Evolutionary conservation across 2,888 invertebrate genomes (phyloP), one percentile per base, ranked within the genome.

Genomic region (Synanthedon tipuliformis): DNA sequence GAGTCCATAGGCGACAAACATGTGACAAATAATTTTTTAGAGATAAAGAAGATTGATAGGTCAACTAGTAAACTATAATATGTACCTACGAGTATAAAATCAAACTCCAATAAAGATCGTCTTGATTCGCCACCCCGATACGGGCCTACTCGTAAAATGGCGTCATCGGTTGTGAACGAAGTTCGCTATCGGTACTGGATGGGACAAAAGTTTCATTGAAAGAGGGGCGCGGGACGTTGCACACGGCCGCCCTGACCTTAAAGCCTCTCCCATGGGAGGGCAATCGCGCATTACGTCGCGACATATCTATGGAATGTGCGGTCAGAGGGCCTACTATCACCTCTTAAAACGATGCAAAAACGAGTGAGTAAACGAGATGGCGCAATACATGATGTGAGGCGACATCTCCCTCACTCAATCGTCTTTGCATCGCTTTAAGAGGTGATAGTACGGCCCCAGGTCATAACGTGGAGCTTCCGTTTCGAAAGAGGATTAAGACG

Each of bases 181-280:
- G 58, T 57, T 52, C 50, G 66, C 62, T 66, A 67, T 72, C 71
- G 73, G 61, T 70, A 71, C 71, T 45, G 70, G 72, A 61, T 70
- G 71, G 71, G 68, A 63, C 64, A 69, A 73, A 73, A 73, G 74
- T 74, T 73, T 69, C 64, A 64, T 65, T 66, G 56, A 53, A 61
- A 61, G 62, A 61, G 61, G 62, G 61, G 60, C 5, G 45, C 12
- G 51, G 41, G 13, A 51, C 12, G 48, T 12, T 51, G 59, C 56
- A 54, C 56, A 54, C 59, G 60, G 61, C 63, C 69, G 59, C 75
- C 62, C 68, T 76, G 74, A 79, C 81, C 78, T 80, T 80, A 79
- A 55, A 64, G 63, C 59, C 63, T 63, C 56, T 70, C 71, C 69
- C 71, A 68, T 65, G 70, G 69, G 73, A 63, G 61, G 58, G 69